Percentiles rank a stretch among this genome's conserved stretches.
Conservation (phyloP, 2,113 vertebrate species). For the Chloroceryle aenea region DNA sequence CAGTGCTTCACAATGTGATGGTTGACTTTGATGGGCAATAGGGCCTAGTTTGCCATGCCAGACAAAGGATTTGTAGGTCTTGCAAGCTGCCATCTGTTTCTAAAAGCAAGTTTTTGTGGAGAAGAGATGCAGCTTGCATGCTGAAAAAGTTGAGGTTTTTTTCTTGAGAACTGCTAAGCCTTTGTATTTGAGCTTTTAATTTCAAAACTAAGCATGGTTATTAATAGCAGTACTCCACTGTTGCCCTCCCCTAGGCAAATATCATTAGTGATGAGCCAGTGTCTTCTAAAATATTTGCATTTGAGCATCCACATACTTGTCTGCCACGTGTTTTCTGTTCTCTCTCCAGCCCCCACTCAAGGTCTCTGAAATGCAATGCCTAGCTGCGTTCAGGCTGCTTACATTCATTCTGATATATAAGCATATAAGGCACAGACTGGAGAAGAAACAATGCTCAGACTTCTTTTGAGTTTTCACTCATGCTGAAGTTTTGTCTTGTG, state of each 20-base stretch:
- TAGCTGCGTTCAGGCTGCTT: background rate
- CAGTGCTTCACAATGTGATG: conserved; percentile 72
- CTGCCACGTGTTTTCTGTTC: background rate
- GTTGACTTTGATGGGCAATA: conserved; percentile 69
- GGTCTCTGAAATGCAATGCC: background rate
- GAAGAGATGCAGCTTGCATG: conserved; percentile 32
- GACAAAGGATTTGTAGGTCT: conserved; percentile 70
- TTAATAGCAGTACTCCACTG: background rate
- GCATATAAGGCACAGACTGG: background rate
- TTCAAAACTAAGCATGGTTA: background rate
- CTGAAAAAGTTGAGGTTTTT: background rate
- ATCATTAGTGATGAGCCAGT: background rate
- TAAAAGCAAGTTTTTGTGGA: conserved; percentile 56
- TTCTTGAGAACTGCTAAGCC: background rate
- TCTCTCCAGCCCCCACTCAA: background rate
- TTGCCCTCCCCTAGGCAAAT: background rate
- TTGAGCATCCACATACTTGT: background rate
- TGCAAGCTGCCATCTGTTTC: conserved; percentile 77
- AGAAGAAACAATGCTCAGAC: background rate
- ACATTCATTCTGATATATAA: background rate
- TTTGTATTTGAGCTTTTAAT: conserved; percentile 10
- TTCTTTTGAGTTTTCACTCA: background rate
- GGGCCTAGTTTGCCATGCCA: conserved; percentile 56
- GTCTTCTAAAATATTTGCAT: background rate
- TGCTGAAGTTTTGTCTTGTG: background rate